Percentiles rank a stretch among this genome's conserved stretches.
These are phyloP conservation scores for Tetanocera ferruginea DNA, from an alignment of 2,888 invertebrate genomes.

Conservation along the genomic window DNA sequence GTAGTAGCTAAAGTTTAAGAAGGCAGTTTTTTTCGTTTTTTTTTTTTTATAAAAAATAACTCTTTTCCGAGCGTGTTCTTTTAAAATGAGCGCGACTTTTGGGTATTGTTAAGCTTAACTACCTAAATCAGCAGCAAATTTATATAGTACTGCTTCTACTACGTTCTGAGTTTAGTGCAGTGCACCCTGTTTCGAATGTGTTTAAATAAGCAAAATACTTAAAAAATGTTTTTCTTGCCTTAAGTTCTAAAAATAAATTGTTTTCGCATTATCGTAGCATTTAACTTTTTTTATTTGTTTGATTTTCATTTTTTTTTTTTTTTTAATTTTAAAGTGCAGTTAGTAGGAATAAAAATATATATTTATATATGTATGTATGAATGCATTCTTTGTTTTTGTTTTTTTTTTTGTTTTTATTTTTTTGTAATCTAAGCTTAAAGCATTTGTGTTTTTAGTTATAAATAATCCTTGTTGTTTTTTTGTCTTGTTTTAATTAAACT, in stretches of 20 bases:
- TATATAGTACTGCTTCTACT: too few species aligned
- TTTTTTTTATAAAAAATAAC: background rate
- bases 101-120: too few species aligned
- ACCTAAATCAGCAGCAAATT: too few species aligned
- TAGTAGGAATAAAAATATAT: conserved; percentile 36
- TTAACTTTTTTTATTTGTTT: background rate
- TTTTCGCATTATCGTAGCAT: background rate
- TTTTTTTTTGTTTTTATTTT: background rate
- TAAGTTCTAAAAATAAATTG: conserved; percentile 7
- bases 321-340: conserved; percentile 24
- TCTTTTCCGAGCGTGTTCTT: background rate
- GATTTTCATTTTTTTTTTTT: too few species aligned
- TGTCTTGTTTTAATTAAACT: conserved; percentile 16
- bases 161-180: background rate
- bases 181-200: background rate
- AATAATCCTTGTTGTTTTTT: background rate
- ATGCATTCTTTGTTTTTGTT: background rate
- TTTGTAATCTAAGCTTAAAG: background rate
- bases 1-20: background rate
- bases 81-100: too few species aligned
- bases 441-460: background rate
- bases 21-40: conserved; percentile 1
- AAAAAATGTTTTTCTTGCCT: conserved; percentile 8
- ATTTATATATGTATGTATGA: conserved; percentile 7
- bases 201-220: conserved; percentile 29